Evolutionary conservation across 2,797 vertebrate species (phyloP).

Genomic region (Intellagama lesueurii): DNA sequence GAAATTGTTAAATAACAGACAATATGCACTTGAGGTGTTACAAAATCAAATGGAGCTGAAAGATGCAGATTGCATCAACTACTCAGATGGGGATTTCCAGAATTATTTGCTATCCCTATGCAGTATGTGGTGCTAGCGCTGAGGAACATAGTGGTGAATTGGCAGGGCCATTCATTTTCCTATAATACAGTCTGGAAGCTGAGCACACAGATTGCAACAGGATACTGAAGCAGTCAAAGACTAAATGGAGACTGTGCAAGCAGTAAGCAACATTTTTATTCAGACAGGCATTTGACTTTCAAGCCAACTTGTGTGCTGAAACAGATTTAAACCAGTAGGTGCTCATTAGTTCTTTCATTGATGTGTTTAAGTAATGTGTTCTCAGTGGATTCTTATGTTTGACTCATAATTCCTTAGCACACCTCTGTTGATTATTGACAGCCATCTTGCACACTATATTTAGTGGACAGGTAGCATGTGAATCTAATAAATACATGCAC

Average conservation of each 20-base stretch:
- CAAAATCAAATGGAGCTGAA: background rate
- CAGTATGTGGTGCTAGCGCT: background rate
- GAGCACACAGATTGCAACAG: background rate
- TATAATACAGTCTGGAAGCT: background rate
- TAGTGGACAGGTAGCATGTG: background rate
- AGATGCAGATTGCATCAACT: background rate
- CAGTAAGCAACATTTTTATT: background rate
- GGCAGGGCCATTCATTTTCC: slow-evolving; percentile 1
- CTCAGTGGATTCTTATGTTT: background rate
- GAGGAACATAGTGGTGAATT: slow-evolving; percentile 3
- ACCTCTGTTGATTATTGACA: background rate
- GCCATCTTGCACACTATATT: background rate
- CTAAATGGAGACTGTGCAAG: background rate
- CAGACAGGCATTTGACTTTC: background rate
- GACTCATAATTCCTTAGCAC: background rate
- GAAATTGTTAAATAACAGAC: slow-evolving; percentile 5
- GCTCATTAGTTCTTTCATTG: background rate
- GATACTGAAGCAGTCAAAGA: slow-evolving; percentile 1
- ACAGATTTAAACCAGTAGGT: background rate
- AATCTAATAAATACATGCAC: background rate
- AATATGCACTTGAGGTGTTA: background rate
- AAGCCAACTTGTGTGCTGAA: background rate
- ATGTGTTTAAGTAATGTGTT: background rate
- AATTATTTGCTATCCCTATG: background rate
- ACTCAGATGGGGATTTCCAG: background rate